Evolutionary conservation across 2,888 invertebrate genomes (phyloP).

Genomic region (Tolmerus cingulatus): DNA sequence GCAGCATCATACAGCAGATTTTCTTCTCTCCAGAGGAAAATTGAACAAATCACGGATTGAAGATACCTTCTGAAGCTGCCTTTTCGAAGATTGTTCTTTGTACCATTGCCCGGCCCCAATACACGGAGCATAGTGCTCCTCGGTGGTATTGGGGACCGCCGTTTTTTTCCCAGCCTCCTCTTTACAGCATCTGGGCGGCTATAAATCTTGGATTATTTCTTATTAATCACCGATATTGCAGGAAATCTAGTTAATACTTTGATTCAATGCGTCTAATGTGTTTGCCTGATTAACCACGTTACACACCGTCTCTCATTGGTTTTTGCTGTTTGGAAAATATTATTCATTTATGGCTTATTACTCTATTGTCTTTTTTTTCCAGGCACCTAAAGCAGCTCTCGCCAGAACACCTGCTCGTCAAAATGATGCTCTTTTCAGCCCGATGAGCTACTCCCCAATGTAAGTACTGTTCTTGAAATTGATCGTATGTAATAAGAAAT

Average conservation of each 20-base stretch:
- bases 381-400: constrained; percentile 54
- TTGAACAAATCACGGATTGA: constrained; percentile 5
- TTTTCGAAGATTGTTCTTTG: constrained; percentile 16
- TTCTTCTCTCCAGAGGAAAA: constrained; percentile 13
- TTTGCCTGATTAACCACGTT: constrained; percentile 1
- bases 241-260: background rate
- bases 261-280: background rate
- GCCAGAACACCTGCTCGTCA: constrained; percentile 57
- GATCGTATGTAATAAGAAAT: background rate
- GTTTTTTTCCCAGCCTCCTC: background rate
- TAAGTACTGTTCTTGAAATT: constrained; percentile 52
- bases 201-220: constrained; percentile 18
- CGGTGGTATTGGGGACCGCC: background rate
- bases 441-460: constrained; percentile 61
- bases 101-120: background rate
- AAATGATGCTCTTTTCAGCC: constrained; percentile 57
- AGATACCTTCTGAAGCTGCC: background rate
- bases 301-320: background rate
- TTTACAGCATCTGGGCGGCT: background rate
- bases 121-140: background rate
- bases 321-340: background rate
- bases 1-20: background rate
- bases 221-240: constrained; percentile 27
- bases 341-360: background rate
- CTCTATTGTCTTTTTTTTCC: constrained; percentile 38